Evolutionary conservation across 2,797 vertebrate genomes (phyloP).

Genomic region (Leptatherina wallacei): DNA sequence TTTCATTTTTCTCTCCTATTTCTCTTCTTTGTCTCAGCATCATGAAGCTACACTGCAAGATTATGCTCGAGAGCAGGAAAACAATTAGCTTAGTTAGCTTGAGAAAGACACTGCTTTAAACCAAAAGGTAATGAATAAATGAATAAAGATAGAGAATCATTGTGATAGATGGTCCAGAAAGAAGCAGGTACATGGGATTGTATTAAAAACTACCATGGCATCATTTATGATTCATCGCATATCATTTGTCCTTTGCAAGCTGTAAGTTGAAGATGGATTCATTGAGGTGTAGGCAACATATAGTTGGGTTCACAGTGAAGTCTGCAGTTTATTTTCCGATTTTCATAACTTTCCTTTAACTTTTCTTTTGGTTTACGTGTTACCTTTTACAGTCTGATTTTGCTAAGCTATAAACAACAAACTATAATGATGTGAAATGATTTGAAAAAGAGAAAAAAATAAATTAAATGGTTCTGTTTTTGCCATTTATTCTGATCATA

Average conservation of each 20-base stretch:
- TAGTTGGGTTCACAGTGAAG: no score
- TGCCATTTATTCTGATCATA: not conserved
- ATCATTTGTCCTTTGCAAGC: not conserved
- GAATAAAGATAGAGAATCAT: not conserved
- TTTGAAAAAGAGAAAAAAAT: not conserved
- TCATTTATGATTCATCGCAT: no score
- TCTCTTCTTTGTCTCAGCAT: slow-evolving; percentile 24
- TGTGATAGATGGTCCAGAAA: not conserved
- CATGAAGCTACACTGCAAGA: slow-evolving; percentile 1
- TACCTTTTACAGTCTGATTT: no score
- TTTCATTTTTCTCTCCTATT: slow-evolving; percentile 25
- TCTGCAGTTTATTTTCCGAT: no score
- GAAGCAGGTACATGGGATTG: not conserved
- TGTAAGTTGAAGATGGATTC: not conserved
- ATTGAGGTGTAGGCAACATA: not conserved
- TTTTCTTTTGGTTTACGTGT: not conserved
- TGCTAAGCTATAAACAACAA: no score
- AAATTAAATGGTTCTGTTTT: not conserved
- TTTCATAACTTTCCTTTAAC: not conserved
- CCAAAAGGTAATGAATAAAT: not conserved
- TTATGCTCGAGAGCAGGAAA: not conserved
- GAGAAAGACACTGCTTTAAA: not conserved
- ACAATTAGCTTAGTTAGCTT: not conserved
- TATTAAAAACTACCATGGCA: not conserved
- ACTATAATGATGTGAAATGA: not conserved